Conservation (phyloP, 2,113 vertebrate species). For the Pampusana beccarii region DNA sequence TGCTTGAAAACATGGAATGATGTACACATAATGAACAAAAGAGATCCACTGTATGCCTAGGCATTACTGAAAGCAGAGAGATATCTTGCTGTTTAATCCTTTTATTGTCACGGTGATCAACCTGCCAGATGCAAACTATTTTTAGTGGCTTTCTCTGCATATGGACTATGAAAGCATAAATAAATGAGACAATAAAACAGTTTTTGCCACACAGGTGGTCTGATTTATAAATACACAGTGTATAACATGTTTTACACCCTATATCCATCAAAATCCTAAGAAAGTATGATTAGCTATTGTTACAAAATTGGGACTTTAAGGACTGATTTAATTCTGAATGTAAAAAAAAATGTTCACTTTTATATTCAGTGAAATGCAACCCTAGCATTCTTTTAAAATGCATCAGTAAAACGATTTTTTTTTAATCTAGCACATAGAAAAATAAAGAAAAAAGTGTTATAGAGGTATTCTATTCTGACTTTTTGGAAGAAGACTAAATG, state of each 20-base stretch:
- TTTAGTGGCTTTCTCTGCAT: constrained; percentile 35
- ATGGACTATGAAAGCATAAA: constrained; percentile 20
- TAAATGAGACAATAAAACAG: neutral
- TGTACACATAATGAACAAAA: constrained; percentile 35
- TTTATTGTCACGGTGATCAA: constrained; percentile 54
- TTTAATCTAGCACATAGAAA: neutral
- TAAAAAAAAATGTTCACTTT: neutral
- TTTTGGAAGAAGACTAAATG: neutral
- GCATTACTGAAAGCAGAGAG: constrained; percentile 12
- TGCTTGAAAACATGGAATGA: constrained; percentile 45
- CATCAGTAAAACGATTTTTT: neutral
- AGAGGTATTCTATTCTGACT: neutral
- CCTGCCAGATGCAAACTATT: constrained; percentile 46
- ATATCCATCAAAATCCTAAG: neutral
- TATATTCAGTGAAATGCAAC: neutral
- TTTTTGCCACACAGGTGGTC: neutral
- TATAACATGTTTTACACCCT: neutral
- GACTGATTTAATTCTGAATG: neutral
- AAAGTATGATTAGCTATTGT: neutral
- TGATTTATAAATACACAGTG: neutral
- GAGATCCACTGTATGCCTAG: neutral
- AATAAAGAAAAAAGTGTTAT: neutral
- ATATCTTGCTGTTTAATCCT: constrained; percentile 45
- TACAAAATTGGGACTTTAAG: neutral
- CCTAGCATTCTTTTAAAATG: neutral